Evolutionary conservation across 2,113 vertebrate genomes (phyloP), one percentile per base, ranked within the genome.

Genomic region (Hystrix cristata): DNA sequence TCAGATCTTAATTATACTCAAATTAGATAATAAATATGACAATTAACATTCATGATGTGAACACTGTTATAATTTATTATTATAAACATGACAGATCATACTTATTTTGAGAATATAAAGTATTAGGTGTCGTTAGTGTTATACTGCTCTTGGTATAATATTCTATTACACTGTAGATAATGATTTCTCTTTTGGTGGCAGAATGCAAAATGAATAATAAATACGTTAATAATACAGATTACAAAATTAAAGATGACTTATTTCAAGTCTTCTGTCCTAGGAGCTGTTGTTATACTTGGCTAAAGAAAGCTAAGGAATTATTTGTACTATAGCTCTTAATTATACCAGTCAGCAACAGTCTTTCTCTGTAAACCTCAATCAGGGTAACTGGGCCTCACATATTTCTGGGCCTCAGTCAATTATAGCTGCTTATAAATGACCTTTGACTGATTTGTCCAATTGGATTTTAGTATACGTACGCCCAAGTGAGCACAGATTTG

Each of bases 151-250:
- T 65, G 18, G 13, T 38, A 85, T 87, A 46, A 57, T 43, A 14
- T 76, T 53, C 13, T 84, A 71, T 87, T 82, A 67, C n/a, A 34
- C 43, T 89, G 34, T 7, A 79, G n/a, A 79, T 12, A 62, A 7
- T 79, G 9, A 83, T 89, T 59, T 76, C 38, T 60, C 38, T 80
- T 53, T 79, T 65, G 34, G 5, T 82, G 34, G 13, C 31, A 67
- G 3, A 59, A 51, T 93, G 89, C 12, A 89, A 96, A 78, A 60
- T 86, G 64, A 95, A 67, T 89, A 92, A 38, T 74, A 96, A 82
- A 67, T 91, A 82, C 55, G n/a, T 79, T 94, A 87, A 59, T 60
- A 90, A 78, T 91, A 89, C 23, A 95, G 72, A 72, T 67, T 74
- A 51, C 80, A 80, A 92, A 93, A 80, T 84, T 87, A 74, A 87